Conservation (phyloP, 2,888 invertebrate species). For the Thereva nobilitata region DNA sequence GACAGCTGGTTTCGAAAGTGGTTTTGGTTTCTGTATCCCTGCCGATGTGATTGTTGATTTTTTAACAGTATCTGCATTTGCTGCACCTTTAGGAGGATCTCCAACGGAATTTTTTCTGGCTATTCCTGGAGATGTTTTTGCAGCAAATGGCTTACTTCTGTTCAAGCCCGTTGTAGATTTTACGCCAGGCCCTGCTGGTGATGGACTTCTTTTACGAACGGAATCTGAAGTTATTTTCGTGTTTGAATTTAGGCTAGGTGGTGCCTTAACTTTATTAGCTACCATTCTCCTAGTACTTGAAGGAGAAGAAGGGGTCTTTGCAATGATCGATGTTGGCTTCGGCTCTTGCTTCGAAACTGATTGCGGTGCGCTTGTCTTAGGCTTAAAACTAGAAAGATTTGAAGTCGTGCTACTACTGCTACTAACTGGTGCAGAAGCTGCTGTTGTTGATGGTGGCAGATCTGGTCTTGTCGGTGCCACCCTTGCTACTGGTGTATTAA, state of each 20-base stretch:
- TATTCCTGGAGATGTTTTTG: neutral
- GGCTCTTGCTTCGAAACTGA: conserved; percentile 13
- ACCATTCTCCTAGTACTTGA: conserved; percentile 22
- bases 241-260: conserved; percentile 40
- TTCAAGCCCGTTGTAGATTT: conserved; percentile 1
- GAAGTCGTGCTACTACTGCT: conserved; percentile 43
- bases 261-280: conserved; percentile 29
- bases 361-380: conserved; percentile 42
- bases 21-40: conserved; percentile 44
- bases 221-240: conserved; percentile 37
- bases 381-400: conserved; percentile 56
- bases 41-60: conserved; percentile 5
- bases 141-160: neutral
- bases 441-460: conserved; percentile 42
- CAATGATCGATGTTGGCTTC: conserved; percentile 11
- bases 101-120: conserved; percentile 2
- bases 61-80: conserved; percentile 10
- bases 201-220: conserved; percentile 44
- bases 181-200: conserved; percentile 37
- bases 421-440: conserved; percentile 9
- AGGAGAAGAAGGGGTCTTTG: conserved; percentile 35
- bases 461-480: conserved; percentile 56
- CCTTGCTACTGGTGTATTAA: conserved; percentile 66
- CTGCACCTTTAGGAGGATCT: neutral
- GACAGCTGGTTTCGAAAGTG: conserved; percentile 47